Evolutionary conservation across 2,797 vertebrate species (phyloP).

Genomic region (Manis javanica): DNA sequence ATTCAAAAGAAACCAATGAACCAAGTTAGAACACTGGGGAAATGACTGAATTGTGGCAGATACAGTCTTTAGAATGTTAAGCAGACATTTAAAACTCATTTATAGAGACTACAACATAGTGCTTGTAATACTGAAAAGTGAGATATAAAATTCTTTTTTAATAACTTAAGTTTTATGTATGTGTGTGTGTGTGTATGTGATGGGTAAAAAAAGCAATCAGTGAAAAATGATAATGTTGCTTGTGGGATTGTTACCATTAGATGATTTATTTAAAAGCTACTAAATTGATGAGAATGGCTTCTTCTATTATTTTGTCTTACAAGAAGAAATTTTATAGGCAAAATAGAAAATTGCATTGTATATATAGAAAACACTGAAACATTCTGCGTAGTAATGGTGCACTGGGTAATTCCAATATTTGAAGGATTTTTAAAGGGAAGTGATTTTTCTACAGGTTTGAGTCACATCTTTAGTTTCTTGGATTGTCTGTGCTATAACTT

Average conservation of each 20-base stretch:
- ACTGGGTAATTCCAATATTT: neutral
- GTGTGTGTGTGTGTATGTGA: neutral
- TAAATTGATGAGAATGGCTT: neutral
- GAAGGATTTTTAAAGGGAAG: constrained; percentile 31
- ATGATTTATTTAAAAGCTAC: constrained; percentile 32
- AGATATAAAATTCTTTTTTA: neutral
- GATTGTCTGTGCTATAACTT: neutral
- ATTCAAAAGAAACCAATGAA: constrained; percentile 33
- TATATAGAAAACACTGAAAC: neutral
- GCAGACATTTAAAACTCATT: neutral
- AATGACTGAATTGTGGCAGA: neutral
- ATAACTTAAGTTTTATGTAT: neutral
- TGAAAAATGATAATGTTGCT: neutral
- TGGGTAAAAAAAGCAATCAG: neutral
- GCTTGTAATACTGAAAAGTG: neutral
- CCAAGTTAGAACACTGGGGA: neutral
- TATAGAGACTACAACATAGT: neutral
- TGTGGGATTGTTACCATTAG: neutral
- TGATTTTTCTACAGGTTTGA: neutral
- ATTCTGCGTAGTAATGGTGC: neutral
- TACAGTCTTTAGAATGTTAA: constrained; percentile 1
- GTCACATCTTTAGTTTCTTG: neutral
- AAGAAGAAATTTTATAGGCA: neutral
- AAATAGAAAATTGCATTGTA: neutral
- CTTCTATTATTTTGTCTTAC: neutral